These are phyloP conservation scores for Micromussa lordhowensis DNA, from an alignment of 92 coral and sea anemone genomes.

Conservation along the genomic window DNA sequence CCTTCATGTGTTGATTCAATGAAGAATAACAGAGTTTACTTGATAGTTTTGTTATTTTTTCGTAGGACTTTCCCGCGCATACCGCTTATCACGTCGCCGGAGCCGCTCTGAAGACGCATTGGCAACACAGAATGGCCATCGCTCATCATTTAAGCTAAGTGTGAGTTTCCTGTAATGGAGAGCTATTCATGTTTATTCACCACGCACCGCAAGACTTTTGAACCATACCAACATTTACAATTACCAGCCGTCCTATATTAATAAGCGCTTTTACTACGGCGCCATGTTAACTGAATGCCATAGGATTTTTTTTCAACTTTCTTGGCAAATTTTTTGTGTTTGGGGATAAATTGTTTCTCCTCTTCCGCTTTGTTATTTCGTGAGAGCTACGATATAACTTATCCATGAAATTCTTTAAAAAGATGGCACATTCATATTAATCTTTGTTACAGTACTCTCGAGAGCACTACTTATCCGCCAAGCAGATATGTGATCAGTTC, in stretches of 20 bases:
- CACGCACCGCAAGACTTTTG: background rate
- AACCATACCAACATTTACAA: constrained; percentile 4
- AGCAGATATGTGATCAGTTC: background rate
- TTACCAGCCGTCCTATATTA: background rate
- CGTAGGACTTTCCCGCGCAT: constrained; percentile 43
- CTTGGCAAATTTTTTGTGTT: background rate
- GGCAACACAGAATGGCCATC: constrained; percentile 28
- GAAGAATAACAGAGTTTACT: background rate
- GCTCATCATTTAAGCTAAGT: constrained; percentile 37
- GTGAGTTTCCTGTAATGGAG: constrained; percentile 25
- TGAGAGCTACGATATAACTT: background rate
- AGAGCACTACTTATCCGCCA: background rate
- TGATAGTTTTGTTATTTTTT: background rate
- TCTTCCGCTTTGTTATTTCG: background rate
- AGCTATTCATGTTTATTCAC: background rate
- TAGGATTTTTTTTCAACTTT: too few species aligned
- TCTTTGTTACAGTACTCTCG: background rate
- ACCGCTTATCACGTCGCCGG: constrained; percentile 47
- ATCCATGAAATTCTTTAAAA: background rate
- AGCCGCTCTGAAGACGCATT: constrained; percentile 34
- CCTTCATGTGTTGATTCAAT: background rate
- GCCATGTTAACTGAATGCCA: background rate
- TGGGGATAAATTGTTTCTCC: background rate
- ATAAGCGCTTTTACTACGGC: background rate
- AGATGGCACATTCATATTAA: background rate